Evolutionary conservation across 2,797 vertebrate species (phyloP), one percentile per base, ranked within the genome.

Genomic region (Mormyrops attenuatus): DNA sequence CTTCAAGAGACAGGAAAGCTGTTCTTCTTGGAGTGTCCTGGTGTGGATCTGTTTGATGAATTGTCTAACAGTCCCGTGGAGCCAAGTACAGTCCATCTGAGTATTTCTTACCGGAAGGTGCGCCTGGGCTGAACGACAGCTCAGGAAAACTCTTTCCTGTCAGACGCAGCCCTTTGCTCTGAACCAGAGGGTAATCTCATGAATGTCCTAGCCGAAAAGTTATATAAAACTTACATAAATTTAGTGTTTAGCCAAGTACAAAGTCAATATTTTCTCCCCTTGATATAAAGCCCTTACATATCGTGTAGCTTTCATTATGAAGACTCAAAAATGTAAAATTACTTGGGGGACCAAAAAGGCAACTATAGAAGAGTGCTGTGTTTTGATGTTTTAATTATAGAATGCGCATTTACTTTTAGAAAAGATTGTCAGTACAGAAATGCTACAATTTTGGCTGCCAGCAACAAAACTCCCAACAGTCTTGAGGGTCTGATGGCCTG

Each of bases 381-480:
- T 94, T 92, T 90, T 73, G 80, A 93, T 88, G 85, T 88, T 93
- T 85, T 55, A 89, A 86, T 55, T 90, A 90, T 87, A 92, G 80
- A 77, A 84, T 88, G 90, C 44, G 86, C 89, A 90, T 69, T 93
- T 53, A 91, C 93, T 91, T 90, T 91, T 90, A 95, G 95, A 94
- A 94, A 93, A 94, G 95, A 96, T 95, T 96, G 96, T 96, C 96
- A 95, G 93, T 92, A 96, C 90, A 90, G 90, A 95, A 92, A 92
- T 92, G 94, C 91, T 94, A 94, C 93, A 93, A 92, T 90, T 94
- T 92, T 92, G 92, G 92, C 92, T 91, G 93, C 94, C 93, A 93
- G 91, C 73, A 90, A 47, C 93, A 92, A 89, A 89, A 85, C 89
- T 90, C 90, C 91, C 53, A 88, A 92, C 91, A 89, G 93, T 92